Conservation (phyloP, 2,888 invertebrate genomes). For the Drosophila infuscata region DNA sequence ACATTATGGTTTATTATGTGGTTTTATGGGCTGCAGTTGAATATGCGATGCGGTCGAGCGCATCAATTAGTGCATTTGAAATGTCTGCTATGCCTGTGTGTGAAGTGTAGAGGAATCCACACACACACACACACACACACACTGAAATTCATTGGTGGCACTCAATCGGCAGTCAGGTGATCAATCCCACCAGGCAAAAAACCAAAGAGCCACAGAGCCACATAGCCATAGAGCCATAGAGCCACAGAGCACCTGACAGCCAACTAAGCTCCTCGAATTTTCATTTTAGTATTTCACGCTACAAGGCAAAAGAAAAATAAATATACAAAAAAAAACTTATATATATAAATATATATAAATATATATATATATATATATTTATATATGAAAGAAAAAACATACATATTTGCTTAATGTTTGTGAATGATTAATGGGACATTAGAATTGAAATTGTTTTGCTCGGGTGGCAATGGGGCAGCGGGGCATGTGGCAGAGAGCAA, state of each 20-base stretch:
- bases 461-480: conserved; percentile 19
- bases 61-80: conserved; percentile 70
- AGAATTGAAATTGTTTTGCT: conserved; percentile 79
- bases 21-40: conserved; percentile 10
- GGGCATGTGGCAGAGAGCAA: conserved; percentile 16
- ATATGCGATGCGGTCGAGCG: conserved; percentile 59
- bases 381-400: conserved; percentile 1
- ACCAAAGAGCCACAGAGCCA: background rate
- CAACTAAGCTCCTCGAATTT: conserved; percentile 74
- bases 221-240: conserved; percentile 6
- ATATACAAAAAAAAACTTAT: conserved; percentile 4
- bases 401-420: conserved; percentile 74
- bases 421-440: conserved; percentile 78
- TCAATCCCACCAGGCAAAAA: conserved; percentile 35
- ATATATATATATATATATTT: conserved; percentile 29
- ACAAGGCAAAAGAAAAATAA: conserved; percentile 51
- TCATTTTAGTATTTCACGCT: conserved; percentile 77
- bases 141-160: conserved; percentile 11
- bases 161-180: conserved; percentile 54
- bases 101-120: too few species aligned
- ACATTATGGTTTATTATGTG: conserved; percentile 9
- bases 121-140: background rate
- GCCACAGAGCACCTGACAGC: conserved; percentile 67
- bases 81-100: conserved; percentile 30
- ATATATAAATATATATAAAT: conserved; percentile 16